A percentile compares a stretch with the other conserved stretches of the same genome.
Evolutionary conservation across 2,113 vertebrate species (phyloP).

Genomic region (Oryzias woworae): DNA sequence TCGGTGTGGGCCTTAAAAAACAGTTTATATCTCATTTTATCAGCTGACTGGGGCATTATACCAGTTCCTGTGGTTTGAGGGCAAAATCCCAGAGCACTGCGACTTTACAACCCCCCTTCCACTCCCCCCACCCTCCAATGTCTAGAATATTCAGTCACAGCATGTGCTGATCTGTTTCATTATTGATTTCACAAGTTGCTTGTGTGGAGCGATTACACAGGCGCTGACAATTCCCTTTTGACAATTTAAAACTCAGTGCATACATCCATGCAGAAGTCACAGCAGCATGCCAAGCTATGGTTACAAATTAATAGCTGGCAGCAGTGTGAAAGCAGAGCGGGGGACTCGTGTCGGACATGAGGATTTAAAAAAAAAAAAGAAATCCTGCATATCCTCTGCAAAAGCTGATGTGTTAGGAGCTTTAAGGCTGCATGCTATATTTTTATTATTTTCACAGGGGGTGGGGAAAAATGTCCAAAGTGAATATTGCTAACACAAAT

Average conservation of each 20-base stretch:
- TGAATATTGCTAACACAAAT: constrained; percentile 20
- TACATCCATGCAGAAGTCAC: constrained; percentile 22
- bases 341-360: constrained; percentile 50
- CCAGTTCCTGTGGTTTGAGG: constrained; percentile 10
- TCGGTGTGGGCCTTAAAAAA: too few species aligned
- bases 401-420: constrained; percentile 52
- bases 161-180: constrained; percentile 21
- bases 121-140: background rate
- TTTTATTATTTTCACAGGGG: constrained; percentile 21
- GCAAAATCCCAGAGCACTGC: constrained; percentile 20
- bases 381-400: constrained; percentile 48
- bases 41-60: constrained; percentile 9
- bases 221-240: constrained; percentile 40
- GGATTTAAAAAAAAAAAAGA: constrained; percentile 47
- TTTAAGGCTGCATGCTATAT: constrained; percentile 46
- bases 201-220: constrained; percentile 31
- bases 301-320: constrained; percentile 52
- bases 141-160: constrained; percentile 14
- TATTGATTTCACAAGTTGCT: constrained; percentile 36
- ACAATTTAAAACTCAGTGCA: constrained; percentile 34
- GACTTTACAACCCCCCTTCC: background rate
- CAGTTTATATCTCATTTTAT: background rate
- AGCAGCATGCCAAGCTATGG: constrained; percentile 30
- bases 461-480: constrained; percentile 8
- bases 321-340: constrained; percentile 38